Percentiles rank a stretch among this genome's conserved stretches.
phyloP scores from a whole-genome alignment of 2,113 vertebrate species.

The Fregata magnificens region DNA sequence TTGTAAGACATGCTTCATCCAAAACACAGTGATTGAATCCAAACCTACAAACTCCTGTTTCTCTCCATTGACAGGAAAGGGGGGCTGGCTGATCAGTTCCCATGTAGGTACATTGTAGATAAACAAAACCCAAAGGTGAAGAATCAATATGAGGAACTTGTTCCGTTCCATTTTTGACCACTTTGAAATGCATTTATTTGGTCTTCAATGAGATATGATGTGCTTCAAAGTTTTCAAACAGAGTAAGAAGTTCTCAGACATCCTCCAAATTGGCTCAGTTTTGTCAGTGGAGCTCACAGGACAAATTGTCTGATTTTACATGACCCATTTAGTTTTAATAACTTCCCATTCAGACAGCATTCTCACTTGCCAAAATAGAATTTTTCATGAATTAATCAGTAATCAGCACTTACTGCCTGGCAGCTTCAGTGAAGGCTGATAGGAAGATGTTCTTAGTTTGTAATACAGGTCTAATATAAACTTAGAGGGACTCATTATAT shows the following conservation, averaged over 20 bases:
- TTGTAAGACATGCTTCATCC: neutral
- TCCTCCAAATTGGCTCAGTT: neutral
- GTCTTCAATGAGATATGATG: neutral
- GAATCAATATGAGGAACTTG: neutral
- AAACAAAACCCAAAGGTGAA: neutral
- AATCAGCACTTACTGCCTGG: neutral
- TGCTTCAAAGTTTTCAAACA: neutral
- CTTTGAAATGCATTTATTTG: neutral
- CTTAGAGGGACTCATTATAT: neutral
- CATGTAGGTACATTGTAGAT: neutral
- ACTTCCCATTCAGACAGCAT: neutral
- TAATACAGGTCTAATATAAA: neutral
- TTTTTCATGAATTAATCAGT: constrained; percentile 32
- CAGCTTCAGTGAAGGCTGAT: neutral
- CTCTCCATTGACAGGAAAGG: neutral
- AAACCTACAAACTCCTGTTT: neutral
- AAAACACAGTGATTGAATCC: neutral
- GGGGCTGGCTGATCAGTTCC: neutral
- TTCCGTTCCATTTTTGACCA: neutral
- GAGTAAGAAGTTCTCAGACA: neutral
- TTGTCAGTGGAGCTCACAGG: neutral
- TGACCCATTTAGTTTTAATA: constrained; percentile 6
- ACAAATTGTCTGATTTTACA: neutral
- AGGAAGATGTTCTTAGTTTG: neutral
- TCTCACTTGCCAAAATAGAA: constrained; percentile 6